Evolutionary conservation across 2,888 invertebrate species (phyloP), one percentile per base, ranked within the genome.

Genomic region (Drosophila anceps): DNA sequence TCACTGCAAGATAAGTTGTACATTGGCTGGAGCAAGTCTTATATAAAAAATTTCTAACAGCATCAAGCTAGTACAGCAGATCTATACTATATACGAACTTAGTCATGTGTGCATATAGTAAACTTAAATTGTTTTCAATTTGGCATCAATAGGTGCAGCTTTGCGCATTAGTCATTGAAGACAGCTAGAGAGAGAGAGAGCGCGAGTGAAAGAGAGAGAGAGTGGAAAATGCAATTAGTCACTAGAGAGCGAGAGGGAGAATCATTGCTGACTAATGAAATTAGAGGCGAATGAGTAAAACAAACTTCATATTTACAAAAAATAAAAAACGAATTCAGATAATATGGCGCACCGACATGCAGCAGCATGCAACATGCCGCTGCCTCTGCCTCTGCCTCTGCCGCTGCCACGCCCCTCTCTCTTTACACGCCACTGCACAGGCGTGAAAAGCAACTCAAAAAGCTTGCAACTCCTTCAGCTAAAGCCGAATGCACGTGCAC

Each of bases 371-470:
- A 37, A 18, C 37, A 35, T 33, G 51, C 66, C 20, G 24, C 44
- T 43, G 24, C 43, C 15, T n/a, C n/a, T n/a, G n/a, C n/a, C n/a
- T 27, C 29, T 31, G 55, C 27, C 46, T 15, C 39, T 29, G 15
- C 27, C 39, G 2, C 44, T 43, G 24, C 43, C 15, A 50, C 41
- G 20, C 48, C 33, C 46, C 46, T 13, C 29, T 54, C 27, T 64
- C 50, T 48, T 48, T 64, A 58, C 73, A 64, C 77, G 61, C 59
- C 81, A 69, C 54, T 81, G 79, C 77, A 73, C 77, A 73, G 81
- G 81, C 81, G 77, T 81, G 81, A 69, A 81, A 76, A 69, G 76
- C 63, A 76, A 59, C 67, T 79, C 63, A 67, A 39, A 35, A 39
- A 55, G 53, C 37, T 37, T 39, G 39, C n/a, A 39, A 39, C 55